Evolutionary conservation across 2,888 invertebrate genomes (phyloP), one percentile per base, ranked within the genome.

Genomic region (Conchocele bisecta): DNA sequence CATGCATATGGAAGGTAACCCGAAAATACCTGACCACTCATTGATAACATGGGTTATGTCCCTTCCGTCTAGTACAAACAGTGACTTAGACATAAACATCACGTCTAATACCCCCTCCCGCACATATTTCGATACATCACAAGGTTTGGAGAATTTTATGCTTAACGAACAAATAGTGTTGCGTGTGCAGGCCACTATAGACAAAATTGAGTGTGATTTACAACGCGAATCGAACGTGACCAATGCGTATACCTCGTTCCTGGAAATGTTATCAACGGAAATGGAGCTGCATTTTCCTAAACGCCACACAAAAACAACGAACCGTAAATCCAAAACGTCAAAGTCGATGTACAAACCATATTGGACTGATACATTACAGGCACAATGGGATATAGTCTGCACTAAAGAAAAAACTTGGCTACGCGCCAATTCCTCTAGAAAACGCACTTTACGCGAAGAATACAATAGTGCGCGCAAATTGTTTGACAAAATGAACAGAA

Each of bases 401-500:
- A 31, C 46, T 29, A 56, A 46, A 29, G 64, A 64, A 46, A 28
- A 33, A 11, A 7, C 13, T 15, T 64, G 54, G 56, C 28, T 64
- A 13, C 15, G n/a, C 2, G 22, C 37, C 9, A n/a, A 26, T 29
- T 22, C 29, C n/a, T 17, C 20, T 4, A 2, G n/a, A 24, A 64
- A 56, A 29, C 41, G 39, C 2, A 5, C 13, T 35, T 29, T 64
- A n/a, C 44, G 48, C 37, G 28, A 54, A 22, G 26, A 31, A 11
- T 64, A 56, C 24, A 44, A 33, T 33, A 7, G 1, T 20, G 44
- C 41, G 22, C 33, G 56, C 17, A 42, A 46, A 15, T 22, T 2
- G 31, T 64, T 64, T 56, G 64, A 56, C 39, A 64, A 56, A 46
- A 20, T 42, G 5, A 26, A 54, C 17, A 54, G 56, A 7, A 54